Percentiles rank a stretch among this genome's conserved stretches.
Evolutionary conservation across 2,797 vertebrate genomes (phyloP).

Genomic region (Protosalanx chinensis): DNA sequence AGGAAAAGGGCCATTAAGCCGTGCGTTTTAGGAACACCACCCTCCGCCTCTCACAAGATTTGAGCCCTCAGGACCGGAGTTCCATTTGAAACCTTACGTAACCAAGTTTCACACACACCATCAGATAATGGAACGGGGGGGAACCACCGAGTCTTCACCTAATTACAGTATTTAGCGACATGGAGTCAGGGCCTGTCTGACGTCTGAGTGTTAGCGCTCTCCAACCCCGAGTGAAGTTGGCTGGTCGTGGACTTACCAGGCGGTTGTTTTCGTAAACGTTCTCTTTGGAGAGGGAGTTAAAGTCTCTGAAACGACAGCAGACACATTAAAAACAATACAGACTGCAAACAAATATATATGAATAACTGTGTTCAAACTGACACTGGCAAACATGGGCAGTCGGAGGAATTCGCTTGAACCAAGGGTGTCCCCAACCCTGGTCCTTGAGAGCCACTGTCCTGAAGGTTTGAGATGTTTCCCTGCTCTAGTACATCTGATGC

Average conservation of each 20-base stretch:
- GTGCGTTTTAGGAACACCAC: no score
- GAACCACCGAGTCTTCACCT: not conserved
- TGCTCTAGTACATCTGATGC: no score
- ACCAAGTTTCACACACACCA: not conserved
- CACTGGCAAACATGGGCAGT: not conserved
- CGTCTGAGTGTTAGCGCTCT: not conserved
- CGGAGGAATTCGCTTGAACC: no score
- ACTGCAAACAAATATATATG: not conserved
- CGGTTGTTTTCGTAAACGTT: constrained; percentile 95
- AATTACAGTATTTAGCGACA: not conserved
- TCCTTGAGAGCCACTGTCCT: no score
- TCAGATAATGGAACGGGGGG: not conserved
- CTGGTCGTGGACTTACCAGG: constrained; percentile 79
- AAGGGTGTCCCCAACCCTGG: no score
- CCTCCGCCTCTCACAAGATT: no score
- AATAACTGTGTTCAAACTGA: not conserved
- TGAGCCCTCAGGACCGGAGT: not conserved
- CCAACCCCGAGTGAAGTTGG: not conserved
- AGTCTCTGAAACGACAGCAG: constrained; percentile 78
- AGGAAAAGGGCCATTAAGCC: constrained; percentile 1
- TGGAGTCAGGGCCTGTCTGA: not conserved
- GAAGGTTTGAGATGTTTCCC: no score
- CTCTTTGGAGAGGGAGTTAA: constrained; percentile 90
- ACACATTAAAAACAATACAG: not conserved
- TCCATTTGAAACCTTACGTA: no score